phyloP scores from a whole-genome alignment of 1,140 invertebrate genomes.

The Ptiloglossa arizonensis region DNA sequence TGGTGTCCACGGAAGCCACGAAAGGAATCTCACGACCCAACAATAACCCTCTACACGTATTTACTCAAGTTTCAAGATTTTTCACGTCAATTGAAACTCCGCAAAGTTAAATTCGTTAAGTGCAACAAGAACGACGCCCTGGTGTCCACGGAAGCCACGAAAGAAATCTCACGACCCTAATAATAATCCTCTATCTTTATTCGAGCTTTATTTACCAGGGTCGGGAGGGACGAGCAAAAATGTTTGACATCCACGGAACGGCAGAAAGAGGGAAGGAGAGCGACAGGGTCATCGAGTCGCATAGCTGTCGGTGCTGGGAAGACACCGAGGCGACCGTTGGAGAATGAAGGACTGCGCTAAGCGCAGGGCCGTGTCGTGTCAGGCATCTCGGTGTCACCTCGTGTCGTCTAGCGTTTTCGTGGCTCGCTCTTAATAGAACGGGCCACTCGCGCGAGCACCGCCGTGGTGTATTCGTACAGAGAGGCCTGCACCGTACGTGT shows the following conservation, averaged over 20 bases:
- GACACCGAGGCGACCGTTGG: conserved; percentile 41
- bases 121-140: no score
- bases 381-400: conserved; percentile 75
- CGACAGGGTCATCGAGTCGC: conserved; percentile 51
- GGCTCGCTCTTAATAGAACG: conserved; percentile 78
- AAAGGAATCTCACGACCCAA: no score
- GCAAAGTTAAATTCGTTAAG: no score
- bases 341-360: conserved; percentile 63
- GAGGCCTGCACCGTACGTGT: conserved; percentile 54
- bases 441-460: conserved; percentile 26
- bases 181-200: no score
- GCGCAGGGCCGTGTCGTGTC: conserved; percentile 77
- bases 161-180: conserved; percentile 13
- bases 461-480: conserved; percentile 60
- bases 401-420: conserved; percentile 72
- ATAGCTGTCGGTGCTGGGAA: conserved; percentile 57
- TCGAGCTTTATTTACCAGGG: no score
- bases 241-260: conserved; percentile 19
- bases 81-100: no score
- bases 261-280: not conserved
- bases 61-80: no score
- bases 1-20: no score
- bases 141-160: not conserved
- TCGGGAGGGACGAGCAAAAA: conserved; percentile 32
- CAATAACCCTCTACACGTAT: no score